phyloP scores from a whole-genome alignment of 2,797 vertebrate species.

The Thaleichthys pacificus region DNA sequence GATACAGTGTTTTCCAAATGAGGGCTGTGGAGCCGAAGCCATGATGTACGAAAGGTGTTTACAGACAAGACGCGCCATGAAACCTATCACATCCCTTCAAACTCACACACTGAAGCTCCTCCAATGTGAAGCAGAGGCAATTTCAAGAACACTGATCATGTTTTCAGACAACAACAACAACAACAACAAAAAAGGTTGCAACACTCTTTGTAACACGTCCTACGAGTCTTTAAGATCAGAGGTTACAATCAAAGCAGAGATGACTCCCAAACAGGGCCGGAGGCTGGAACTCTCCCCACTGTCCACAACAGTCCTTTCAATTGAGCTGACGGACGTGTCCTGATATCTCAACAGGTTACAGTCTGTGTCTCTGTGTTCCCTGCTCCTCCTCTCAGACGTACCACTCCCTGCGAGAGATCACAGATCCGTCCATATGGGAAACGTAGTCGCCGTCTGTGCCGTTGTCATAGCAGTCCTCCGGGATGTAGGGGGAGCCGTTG shows the following conservation, averaged over 20 bases:
- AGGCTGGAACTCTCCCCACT: slow-evolving; percentile 35
- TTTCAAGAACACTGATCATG: slow-evolving; percentile 15
- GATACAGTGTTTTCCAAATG: slow-evolving; percentile 58
- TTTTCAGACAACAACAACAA: no score
- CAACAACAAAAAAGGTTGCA: slow-evolving; percentile 31
- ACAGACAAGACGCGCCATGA: slow-evolving; percentile 49
- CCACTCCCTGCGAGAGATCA: slow-evolving; percentile 99
- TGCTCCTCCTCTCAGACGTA: slow-evolving; percentile 82
- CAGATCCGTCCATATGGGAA: slow-evolving; percentile 95
- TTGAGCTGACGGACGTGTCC: slow-evolving; percentile 48
- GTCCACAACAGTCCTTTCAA: slow-evolving; percentile 15
- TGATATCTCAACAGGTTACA: slow-evolving; percentile 43
- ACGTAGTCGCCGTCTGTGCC: slow-evolving; percentile 95
- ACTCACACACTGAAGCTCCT: slow-evolving; percentile 36
- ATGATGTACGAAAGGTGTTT: slow-evolving; percentile 53
- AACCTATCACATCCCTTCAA: slow-evolving; percentile 55
- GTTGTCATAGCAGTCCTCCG: slow-evolving; percentile 87
- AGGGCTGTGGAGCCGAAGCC: slow-evolving; percentile 46
- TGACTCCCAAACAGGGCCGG: slow-evolving; percentile 32
- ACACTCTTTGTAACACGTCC: slow-evolving; percentile 51
- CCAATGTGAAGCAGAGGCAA: slow-evolving; percentile 27
- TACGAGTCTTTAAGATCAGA: slow-evolving; percentile 65
- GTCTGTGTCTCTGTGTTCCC: slow-evolving; percentile 36
- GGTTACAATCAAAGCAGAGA: slow-evolving; percentile 68
- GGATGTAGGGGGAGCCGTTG: slow-evolving; percentile 87